A percentile compares a stretch with the other conserved stretches of the same genome.
Conservation (phyloP, 1,140 invertebrate genomes). For the Conus ventricosus region DNA sequence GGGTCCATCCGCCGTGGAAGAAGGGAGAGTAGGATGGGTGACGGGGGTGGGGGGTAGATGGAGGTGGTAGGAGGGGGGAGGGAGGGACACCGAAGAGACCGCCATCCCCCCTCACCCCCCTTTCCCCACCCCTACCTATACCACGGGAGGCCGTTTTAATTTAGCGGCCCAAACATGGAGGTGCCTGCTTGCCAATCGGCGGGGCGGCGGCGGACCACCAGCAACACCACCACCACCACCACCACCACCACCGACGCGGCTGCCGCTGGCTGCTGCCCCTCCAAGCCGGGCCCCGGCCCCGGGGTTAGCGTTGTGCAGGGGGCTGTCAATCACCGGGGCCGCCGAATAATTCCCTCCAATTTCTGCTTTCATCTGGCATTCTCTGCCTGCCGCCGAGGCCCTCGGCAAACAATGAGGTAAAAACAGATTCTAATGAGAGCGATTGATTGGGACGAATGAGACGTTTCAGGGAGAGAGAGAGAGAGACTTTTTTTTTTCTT, state of each 20-base stretch:
- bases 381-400: conserved; percentile 24
- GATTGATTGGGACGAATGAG: conserved; percentile 39
- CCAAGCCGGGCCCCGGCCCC: not conserved
- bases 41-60: too few species aligned
- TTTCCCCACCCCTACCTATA: conserved; percentile 22
- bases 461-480: conserved; percentile 11
- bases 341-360: conserved; percentile 38
- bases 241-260: not conserved
- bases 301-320: conserved; percentile 15
- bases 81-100: too few species aligned
- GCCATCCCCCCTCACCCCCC: too few species aligned
- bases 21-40: too few species aligned
- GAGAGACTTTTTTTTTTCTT: not conserved
- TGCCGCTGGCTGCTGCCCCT: too few species aligned
- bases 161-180: conserved; percentile 33
- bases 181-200: not conserved
- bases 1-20: not conserved
- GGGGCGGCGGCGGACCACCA: not conserved
- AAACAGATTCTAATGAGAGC: conserved; percentile 41
- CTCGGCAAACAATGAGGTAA: conserved; percentile 37
- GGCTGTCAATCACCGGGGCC: conserved; percentile 27
- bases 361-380: conserved; percentile 40
- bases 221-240: not conserved
- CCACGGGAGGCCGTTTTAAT: conserved; percentile 36
- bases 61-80: not conserved